Evolutionary conservation across 1,140 invertebrate genomes (phyloP), one percentile per base, ranked within the genome.

Genomic region (Brachionus rubens): DNA sequence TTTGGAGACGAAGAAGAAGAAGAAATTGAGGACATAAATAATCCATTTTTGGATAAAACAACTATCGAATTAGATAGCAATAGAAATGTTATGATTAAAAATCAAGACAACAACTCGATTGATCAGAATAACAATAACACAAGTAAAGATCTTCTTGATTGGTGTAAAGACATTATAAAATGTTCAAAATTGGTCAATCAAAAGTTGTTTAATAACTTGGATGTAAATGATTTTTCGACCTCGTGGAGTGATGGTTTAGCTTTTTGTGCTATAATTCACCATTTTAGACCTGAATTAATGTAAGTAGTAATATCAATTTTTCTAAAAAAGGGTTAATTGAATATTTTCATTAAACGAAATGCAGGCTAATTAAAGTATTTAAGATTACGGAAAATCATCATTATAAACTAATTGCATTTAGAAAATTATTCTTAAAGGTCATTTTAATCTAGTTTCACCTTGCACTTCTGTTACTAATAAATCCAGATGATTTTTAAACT

Each of bases 181-280:
- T 65, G 33, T 41, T 65, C 59, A 16, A 65, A 65, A 41, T 26
- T 43, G 19, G 10, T 28, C 10, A 43, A 21, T 65, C 36, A 43
- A 9, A 59, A 36, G 16, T 26, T 65, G 24, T 28, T 65, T 21
- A 43, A 52, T 40, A 46, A 77, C 28, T 14, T 77, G n/a, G 40
- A 62, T 12, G 40, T 78, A 1, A 75, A 67, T 24, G 59, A 78
- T 36, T 76, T 76, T 56, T 67, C 77, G 1, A 12, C 43, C 26
- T 75, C 65, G 46, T 78, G 77, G 77, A 56, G 5, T n/a, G 40
- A 78, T 54, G 77, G 77, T 12, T 14, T 78, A 26, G 77, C 77
- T 12, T 78, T 78, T 56, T 78, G 77, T 76, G 77, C 75, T n/a
- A 46, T 78, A 4, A 56, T 59, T 33, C 52, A 78, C 48, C 62